Evolutionary conservation across 1,140 invertebrate species (phyloP).

Genomic region (Neodiprion virginianus): DNA sequence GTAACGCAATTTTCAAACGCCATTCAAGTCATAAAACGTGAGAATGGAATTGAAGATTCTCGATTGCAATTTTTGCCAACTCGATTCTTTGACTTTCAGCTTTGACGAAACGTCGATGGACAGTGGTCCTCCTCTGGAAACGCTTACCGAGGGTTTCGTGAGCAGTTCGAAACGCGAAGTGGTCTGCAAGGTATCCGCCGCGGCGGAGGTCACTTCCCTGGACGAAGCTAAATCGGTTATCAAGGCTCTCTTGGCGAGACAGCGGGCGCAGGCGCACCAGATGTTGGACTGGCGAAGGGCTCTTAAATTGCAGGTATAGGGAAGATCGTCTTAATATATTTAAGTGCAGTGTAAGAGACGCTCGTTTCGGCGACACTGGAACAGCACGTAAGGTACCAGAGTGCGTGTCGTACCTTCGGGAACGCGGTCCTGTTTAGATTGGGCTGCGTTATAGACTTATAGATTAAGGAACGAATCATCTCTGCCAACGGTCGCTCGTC

Average conservation of each 20-base stretch:
- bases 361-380: not conserved
- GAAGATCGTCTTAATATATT: not conserved
- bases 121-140: slow-evolving; percentile 43
- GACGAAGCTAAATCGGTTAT: slow-evolving; percentile 64
- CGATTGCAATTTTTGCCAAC: no score
- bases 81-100: slow-evolving; percentile 41
- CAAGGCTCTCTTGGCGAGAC: slow-evolving; percentile 57
- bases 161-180: slow-evolving; percentile 29
- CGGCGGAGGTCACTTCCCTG: slow-evolving; percentile 59
- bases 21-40: no score
- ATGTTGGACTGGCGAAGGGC: slow-evolving; percentile 62
- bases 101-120: slow-evolving; percentile 61
- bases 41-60: no score
- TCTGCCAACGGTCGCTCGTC: no score
- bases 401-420: no score
- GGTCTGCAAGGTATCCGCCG: slow-evolving; percentile 31
- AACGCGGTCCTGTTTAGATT: no score
- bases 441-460: no score
- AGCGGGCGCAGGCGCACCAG: slow-evolving; percentile 61
- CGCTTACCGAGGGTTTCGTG: slow-evolving; percentile 43
- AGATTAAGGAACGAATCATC: no score
- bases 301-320: slow-evolving; percentile 62
- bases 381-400: not conserved
- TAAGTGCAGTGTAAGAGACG: not conserved
- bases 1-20: no score